Evolutionary conservation across 2,888 invertebrate genomes (phyloP).

Genomic region (Limulus polyphemus): DNA sequence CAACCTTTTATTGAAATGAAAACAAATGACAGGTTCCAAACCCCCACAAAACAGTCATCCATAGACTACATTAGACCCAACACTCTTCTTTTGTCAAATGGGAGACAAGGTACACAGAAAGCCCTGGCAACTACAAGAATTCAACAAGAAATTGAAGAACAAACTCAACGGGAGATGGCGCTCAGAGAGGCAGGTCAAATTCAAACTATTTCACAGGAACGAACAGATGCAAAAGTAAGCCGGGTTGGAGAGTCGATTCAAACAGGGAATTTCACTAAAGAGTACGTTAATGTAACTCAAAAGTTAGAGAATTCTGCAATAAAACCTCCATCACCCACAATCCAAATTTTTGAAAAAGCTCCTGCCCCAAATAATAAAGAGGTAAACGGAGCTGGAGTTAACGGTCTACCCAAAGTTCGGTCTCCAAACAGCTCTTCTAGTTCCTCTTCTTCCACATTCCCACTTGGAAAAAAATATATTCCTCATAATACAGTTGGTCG

Average conservation of each 20-base stretch:
- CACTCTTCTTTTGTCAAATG: no score
- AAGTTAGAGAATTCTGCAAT: not conserved
- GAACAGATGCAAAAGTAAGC: not conserved
- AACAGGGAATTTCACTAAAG: no score
- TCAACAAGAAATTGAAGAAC: slow-evolving; percentile 77
- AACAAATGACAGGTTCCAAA: no score
- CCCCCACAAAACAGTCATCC: no score
- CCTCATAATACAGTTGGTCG: not conserved
- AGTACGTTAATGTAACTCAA: no score
- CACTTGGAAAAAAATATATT: not conserved
- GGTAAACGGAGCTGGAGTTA: not conserved
- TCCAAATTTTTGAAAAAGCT: not conserved
- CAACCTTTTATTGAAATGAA: not conserved
- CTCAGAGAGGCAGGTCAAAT: slow-evolving; percentile 52
- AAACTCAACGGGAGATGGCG: slow-evolving; percentile 68
- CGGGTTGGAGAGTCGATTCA: no score
- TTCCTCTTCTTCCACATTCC: slow-evolving; percentile 3
- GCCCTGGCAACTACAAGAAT: slow-evolving; percentile 47
- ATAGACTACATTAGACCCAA: no score
- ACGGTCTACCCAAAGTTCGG: slow-evolving; percentile 10
- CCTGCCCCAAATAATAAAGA: not conserved
- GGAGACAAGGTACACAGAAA: slow-evolving; percentile 5
- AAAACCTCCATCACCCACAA: not conserved
- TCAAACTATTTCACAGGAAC: slow-evolving; percentile 39
- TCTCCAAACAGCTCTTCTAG: slow-evolving; percentile 11